phyloP scores from a whole-genome alignment of 2,888 invertebrate genomes.

The Cataglyphis altisquamis region DNA sequence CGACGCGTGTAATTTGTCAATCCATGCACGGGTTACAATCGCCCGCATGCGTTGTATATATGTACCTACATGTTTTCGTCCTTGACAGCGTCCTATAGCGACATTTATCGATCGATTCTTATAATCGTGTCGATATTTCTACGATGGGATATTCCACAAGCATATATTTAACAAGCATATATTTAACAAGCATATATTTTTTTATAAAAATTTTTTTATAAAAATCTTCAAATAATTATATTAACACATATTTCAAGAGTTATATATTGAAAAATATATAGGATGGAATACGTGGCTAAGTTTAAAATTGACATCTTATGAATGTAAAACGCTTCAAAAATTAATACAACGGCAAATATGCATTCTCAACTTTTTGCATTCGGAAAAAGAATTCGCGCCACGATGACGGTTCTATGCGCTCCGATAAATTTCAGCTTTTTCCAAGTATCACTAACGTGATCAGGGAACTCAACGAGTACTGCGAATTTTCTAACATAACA shows the following conservation, averaged over 20 bases:
- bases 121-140: not conserved
- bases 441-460: constrained; percentile 23
- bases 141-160: not conserved
- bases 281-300: not conserved
- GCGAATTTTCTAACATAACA: constrained; percentile 42
- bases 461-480: constrained; percentile 1
- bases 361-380: not conserved
- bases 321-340: not conserved
- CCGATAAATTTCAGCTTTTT: constrained; percentile 34
- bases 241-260: not conserved
- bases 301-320: not conserved
- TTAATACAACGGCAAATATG: constrained; percentile 11
- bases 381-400: constrained; percentile 1
- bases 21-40: not conserved
- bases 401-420: not conserved
- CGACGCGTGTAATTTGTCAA: constrained; percentile 33
- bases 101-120: not conserved
- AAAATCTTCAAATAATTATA: constrained; percentile 1
- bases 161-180: not conserved
- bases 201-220: not conserved
- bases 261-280: not conserved
- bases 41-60: not conserved
- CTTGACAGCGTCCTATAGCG: not conserved
- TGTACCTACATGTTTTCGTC: not conserved
- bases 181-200: not conserved